Conservation (phyloP, 2,113 vertebrate species). For the Oryzias celebensis region DNA sequence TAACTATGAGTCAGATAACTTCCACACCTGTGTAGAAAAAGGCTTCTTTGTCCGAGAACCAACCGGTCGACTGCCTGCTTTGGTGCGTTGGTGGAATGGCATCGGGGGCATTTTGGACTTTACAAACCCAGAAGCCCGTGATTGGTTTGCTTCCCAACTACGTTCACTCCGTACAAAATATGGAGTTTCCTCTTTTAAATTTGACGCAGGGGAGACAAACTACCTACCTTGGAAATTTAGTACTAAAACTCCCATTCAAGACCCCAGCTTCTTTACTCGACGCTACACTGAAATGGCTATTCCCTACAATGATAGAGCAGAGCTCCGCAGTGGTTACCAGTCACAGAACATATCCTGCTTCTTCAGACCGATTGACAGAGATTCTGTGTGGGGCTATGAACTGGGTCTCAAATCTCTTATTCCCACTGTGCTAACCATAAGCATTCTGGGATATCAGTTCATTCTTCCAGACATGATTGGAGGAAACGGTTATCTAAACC, state of each 20-base stretch:
- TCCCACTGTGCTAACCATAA: slow-evolving; percentile 91
- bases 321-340: slow-evolving; percentile 90
- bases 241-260: slow-evolving; percentile 80
- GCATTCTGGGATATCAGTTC: slow-evolving; percentile 93
- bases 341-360: slow-evolving; percentile 95
- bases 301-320: slow-evolving; percentile 87
- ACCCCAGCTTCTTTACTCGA: slow-evolving; percentile 91
- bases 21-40: slow-evolving; percentile 81
- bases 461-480: slow-evolving; percentile 90
- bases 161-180: slow-evolving; percentile 82
- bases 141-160: slow-evolving; percentile 90
- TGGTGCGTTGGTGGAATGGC: slow-evolving; percentile 94
- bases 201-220: slow-evolving; percentile 91
- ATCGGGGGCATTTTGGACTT: slow-evolving; percentile 91
- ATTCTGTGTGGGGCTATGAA: slow-evolving; percentile 93
- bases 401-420: slow-evolving; percentile 93
- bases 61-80: slow-evolving; percentile 79
- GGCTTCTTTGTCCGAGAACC: slow-evolving; percentile 85
- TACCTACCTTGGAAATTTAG: slow-evolving; percentile 91
- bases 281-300: slow-evolving; percentile 91
- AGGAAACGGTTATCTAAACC: slow-evolving; percentile 81
- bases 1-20: slow-evolving; percentile 84
- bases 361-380: slow-evolving; percentile 90
- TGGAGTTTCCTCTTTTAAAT: slow-evolving; percentile 88
- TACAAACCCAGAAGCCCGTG: slow-evolving; percentile 86